These are phyloP conservation scores for Eupithecia exiguata DNA, from an alignment of 2,888 invertebrate genomes.

Conservation along the genomic window DNA sequence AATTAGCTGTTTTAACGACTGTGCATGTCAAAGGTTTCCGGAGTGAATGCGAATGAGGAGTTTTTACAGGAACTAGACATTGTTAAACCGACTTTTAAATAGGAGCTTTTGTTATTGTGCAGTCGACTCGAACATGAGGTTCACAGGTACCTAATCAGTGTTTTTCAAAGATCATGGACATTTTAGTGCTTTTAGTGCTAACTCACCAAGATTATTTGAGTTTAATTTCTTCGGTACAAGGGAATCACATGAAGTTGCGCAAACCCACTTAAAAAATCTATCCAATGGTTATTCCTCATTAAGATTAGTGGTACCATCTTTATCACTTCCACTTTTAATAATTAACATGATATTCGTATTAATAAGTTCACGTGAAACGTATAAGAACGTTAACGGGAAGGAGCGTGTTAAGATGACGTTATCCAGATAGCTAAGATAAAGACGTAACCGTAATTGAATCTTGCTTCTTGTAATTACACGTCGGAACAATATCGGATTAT, in stretches of 20 bases:
- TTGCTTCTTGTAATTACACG: conserved; percentile 4
- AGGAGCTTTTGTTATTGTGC: neutral
- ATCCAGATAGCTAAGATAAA: neutral
- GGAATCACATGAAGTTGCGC: neutral
- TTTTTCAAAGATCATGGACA: too few species aligned
- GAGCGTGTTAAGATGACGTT: conserved; percentile 5
- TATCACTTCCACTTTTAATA: neutral
- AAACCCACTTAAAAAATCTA: neutral
- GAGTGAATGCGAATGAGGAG: neutral
- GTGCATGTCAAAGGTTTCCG: conserved; percentile 5
- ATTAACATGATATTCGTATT: neutral
- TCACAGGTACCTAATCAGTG: neutral
- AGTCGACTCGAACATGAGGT: neutral
- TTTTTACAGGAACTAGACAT: neutral
- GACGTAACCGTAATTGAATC: neutral
- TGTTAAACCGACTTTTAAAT: neutral
- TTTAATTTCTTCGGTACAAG: neutral
- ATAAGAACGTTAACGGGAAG: conserved; percentile 9
- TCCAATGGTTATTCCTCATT: neutral
- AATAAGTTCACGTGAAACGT: neutral
- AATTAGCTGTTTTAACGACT: conserved; percentile 28
- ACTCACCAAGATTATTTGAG: too few species aligned
- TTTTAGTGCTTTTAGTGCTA: too few species aligned
- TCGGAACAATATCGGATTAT: neutral
- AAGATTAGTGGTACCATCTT: neutral